Evolutionary conservation across 1,140 invertebrate genomes (phyloP).

Genomic region (Arion vulgaris): DNA sequence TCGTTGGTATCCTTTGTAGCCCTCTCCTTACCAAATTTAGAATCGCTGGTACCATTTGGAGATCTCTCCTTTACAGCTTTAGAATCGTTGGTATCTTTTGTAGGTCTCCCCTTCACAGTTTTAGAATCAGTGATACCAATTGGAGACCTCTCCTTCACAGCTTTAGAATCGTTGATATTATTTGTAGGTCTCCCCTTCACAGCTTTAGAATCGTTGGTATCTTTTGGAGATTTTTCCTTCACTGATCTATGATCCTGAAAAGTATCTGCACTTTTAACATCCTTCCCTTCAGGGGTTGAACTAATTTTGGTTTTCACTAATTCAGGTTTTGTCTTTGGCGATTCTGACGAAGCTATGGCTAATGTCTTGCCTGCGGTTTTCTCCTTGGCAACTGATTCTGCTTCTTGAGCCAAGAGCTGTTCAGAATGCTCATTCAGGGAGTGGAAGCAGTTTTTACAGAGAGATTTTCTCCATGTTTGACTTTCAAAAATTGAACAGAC

Average conservation of each 20-base stretch:
- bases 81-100: neutral
- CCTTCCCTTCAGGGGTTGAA: neutral
- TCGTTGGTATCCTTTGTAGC: too few species aligned
- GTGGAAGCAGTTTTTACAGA: slow-evolving; percentile 71
- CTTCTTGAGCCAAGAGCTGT: slow-evolving; percentile 10
- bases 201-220: neutral
- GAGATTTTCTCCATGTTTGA: slow-evolving; percentile 68
- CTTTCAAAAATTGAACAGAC: slow-evolving; percentile 69
- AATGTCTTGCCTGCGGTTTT: neutral
- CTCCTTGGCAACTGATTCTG: slow-evolving; percentile 21
- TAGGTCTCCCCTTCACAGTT: too few species aligned
- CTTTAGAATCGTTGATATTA: too few species aligned
- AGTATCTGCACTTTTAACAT: neutral
- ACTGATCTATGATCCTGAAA: neutral
- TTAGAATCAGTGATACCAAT: too few species aligned
- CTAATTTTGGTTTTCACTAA: neutral
- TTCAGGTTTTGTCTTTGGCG: neutral
- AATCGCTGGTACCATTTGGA: too few species aligned
- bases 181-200: too few species aligned
- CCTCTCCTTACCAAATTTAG: too few species aligned
- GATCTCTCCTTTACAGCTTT: too few species aligned
- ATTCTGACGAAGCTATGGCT: neutral
- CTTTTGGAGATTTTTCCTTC: neutral
- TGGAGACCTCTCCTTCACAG: too few species aligned
- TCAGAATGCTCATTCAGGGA: slow-evolving; percentile 54